These are phyloP conservation scores for Arothron firmamentum DNA, from an alignment of 2,113 vertebrate genomes.

Conservation along the genomic window DNA sequence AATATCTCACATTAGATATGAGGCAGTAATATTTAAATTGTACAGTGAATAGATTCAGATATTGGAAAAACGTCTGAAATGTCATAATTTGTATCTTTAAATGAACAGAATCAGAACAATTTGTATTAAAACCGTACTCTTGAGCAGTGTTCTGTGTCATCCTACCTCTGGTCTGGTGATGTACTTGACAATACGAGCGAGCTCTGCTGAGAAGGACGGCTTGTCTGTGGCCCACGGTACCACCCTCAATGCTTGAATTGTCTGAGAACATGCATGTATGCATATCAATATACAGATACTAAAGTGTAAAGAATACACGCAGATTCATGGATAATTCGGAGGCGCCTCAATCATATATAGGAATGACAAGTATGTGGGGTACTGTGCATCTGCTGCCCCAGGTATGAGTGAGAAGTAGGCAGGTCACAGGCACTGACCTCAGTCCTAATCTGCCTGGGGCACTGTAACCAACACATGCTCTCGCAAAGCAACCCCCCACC, in stretches of 20 bases:
- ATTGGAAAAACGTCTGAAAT: background rate
- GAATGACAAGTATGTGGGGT: conserved; percentile 33
- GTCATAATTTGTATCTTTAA: background rate
- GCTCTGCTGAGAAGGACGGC: conserved; percentile 58
- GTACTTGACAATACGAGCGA: conserved; percentile 52
- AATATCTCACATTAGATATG: too few relatives aligned
- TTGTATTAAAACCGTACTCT: background rate
- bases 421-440: conserved; percentile 56
- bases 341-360: conserved; percentile 35
- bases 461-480: conserved; percentile 19
- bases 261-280: conserved; percentile 43
- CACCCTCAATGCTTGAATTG: conserved; percentile 41
- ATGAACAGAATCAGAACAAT: background rate
- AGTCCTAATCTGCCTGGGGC: conserved; percentile 38
- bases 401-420: conserved; percentile 30
- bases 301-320: background rate
- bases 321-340: conserved; percentile 5
- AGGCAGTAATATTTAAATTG: too few relatives aligned
- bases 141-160: background rate
- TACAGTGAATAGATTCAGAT: too few relatives aligned
- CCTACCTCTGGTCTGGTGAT: conserved; percentile 68
- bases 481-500: conserved; percentile 8
- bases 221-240: conserved; percentile 45
- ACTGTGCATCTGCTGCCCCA: conserved; percentile 12
- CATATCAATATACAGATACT: conserved; percentile 19